A percentile compares a stretch with the other conserved stretches of the same genome.
These are phyloP conservation scores for Tinea semifulvella DNA, from an alignment of 2,888 invertebrate genomes.

Conservation along the genomic window DNA sequence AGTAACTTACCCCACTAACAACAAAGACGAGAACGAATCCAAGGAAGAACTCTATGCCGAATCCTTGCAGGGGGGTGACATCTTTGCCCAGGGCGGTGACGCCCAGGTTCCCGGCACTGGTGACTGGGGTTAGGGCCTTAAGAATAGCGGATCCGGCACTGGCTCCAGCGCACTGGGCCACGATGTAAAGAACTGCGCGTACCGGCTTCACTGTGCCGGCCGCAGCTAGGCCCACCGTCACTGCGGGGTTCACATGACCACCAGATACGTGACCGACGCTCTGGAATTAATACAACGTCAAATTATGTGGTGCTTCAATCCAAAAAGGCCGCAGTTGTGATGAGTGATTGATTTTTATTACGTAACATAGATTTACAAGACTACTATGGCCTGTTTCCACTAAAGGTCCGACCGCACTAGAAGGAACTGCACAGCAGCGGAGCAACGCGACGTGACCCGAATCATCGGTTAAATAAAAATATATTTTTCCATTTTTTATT, in stretches of 20 bases:
- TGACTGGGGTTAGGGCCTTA: slow-evolving; percentile 75
- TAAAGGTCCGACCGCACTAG: background rate
- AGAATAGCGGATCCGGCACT: slow-evolving; percentile 81
- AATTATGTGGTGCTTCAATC: too few relatives aligned
- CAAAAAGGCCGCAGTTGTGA: too few relatives aligned
- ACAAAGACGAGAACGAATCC: slow-evolving; percentile 89
- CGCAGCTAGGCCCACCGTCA: slow-evolving; percentile 81
- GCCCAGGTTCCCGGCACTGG: slow-evolving; percentile 71
- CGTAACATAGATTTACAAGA: too few relatives aligned
- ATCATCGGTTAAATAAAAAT: too few relatives aligned
- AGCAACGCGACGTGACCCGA: too few relatives aligned
- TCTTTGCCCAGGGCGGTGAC: slow-evolving; percentile 70
- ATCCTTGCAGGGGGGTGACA: slow-evolving; percentile 78
- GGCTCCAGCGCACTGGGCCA: slow-evolving; percentile 85
- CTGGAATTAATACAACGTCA: too few relatives aligned
- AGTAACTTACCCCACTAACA: slow-evolving; percentile 79
- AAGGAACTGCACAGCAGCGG: background rate
- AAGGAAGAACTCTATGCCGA: slow-evolving; percentile 90
- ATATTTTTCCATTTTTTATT: too few relatives aligned
- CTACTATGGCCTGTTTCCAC: background rate
- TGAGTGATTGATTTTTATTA: too few relatives aligned
- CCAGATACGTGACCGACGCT: slow-evolving; percentile 88
- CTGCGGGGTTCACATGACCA: slow-evolving; percentile 93
- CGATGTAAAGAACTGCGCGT: slow-evolving; percentile 80
- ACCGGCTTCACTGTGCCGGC: slow-evolving; percentile 80